These are phyloP conservation scores for Nemoura dubitans DNA, from an alignment of 2,888 invertebrate species.

Conservation along the genomic window DNA sequence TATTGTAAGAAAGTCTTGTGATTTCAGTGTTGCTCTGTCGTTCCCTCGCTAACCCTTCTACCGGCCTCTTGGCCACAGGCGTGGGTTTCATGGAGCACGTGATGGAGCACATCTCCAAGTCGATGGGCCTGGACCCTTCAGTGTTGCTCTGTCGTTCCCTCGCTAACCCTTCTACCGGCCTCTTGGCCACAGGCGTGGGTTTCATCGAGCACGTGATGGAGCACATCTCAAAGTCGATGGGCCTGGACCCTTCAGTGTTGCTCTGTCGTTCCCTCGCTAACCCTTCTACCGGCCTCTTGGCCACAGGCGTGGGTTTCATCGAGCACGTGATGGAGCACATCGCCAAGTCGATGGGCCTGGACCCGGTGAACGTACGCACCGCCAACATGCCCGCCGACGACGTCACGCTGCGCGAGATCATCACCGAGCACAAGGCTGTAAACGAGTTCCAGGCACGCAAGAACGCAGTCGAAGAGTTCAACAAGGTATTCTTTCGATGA, in stretches of 20 bases:
- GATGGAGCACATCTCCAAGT: constrained; percentile 72
- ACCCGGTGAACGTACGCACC: constrained; percentile 67
- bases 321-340: constrained; percentile 76
- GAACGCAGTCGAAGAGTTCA: constrained; percentile 67
- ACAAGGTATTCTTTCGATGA: constrained; percentile 61
- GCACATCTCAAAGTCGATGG: constrained; percentile 66
- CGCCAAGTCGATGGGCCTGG: constrained; percentile 64
- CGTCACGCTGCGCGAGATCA: constrained; percentile 62
- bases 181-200: constrained; percentile 69
- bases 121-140: constrained; percentile 57
- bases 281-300: no score
- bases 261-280: neutral
- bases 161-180: no score
- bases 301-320: constrained; percentile 70
- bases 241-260: constrained; percentile 57
- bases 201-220: constrained; percentile 74
- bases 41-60: no score
- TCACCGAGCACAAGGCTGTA: constrained; percentile 66
- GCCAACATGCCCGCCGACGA: constrained; percentile 63
- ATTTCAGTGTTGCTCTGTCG: neutral
- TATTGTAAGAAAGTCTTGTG: no score
- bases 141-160: neutral
- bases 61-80: no score
- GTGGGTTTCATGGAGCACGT: constrained; percentile 70
- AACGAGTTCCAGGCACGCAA: constrained; percentile 67